Conservation (phyloP, 2,797 vertebrate genomes). For the Odontamblyopus lacepedii region DNA sequence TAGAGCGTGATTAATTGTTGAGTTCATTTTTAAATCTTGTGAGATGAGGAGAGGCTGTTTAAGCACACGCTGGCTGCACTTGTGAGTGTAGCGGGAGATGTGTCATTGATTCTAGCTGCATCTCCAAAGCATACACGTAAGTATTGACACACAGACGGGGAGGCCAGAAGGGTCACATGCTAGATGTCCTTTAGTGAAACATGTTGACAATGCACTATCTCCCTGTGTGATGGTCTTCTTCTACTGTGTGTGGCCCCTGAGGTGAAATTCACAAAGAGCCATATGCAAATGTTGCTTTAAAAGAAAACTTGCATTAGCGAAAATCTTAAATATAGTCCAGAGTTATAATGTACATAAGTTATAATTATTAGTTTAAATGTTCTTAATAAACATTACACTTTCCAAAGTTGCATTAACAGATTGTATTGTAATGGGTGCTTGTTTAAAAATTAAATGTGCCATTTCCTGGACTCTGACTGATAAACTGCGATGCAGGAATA, state of each 20-base stretch:
- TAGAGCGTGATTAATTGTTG: background rate
- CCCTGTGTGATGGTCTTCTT: slow-evolving; percentile 13
- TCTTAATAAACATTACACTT: slow-evolving; percentile 19
- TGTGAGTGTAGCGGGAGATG: slow-evolving; percentile 19
- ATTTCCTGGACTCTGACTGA: slow-evolving; percentile 63
- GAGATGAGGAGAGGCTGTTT: slow-evolving; percentile 7
- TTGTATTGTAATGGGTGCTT: slow-evolving; percentile 45
- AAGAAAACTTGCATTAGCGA: background rate
- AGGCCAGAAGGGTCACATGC: slow-evolving; percentile 76
- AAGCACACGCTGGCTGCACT: slow-evolving; percentile 18
- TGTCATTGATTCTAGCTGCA: slow-evolving; percentile 52
- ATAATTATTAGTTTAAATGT: background rate
- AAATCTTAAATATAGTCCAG: background rate
- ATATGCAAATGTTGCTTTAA: slow-evolving; percentile 1
- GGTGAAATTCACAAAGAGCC: background rate
- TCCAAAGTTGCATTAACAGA: slow-evolving; percentile 25
- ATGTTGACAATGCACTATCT: slow-evolving; percentile 85
- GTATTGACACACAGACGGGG: slow-evolving; percentile 53
- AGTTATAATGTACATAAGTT: background rate
- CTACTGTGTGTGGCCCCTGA: slow-evolving; percentile 5
- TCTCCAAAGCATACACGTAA: slow-evolving; percentile 85
- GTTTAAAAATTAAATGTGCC: slow-evolving; percentile 47
- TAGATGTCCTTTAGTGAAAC: slow-evolving; percentile 83
- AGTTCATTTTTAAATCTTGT: slow-evolving; percentile 7
- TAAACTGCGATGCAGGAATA: slow-evolving; percentile 57